Conservation (phyloP, 37 sponge, comb jelly and placozoan species). For the Hexactinellida sp. region DNA sequence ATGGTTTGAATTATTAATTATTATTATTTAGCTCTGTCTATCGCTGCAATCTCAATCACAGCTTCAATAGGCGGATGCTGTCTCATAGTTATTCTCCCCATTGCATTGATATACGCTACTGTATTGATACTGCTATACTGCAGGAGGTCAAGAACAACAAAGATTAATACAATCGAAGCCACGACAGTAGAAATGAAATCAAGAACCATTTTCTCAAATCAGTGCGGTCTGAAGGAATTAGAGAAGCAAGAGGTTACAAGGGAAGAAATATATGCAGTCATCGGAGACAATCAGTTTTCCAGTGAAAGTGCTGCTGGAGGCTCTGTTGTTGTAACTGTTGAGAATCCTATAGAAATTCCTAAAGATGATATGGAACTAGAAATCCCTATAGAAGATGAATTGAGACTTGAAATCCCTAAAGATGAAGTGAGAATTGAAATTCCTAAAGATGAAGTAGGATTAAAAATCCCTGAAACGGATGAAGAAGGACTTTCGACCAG, state of each 20-base stretch:
- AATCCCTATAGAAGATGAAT: too few relatives aligned
- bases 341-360: neutral
- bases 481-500: too few relatives aligned
- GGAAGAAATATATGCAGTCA: neutral
- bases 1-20: too few relatives aligned
- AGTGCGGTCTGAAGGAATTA: neutral
- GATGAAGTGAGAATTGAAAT: too few relatives aligned
- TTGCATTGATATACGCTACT: neutral
- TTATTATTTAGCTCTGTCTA: too few relatives aligned
- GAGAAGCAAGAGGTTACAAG: neutral
- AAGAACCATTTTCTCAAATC: neutral
- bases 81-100: neutral
- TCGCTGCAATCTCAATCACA: too few relatives aligned
- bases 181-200: neutral
- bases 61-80: neutral
- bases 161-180: neutral
- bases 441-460: too few relatives aligned
- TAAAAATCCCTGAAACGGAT: too few relatives aligned
- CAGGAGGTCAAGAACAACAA: neutral
- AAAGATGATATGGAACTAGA: too few relatives aligned
- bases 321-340: too few relatives aligned
- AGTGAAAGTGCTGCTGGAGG: neutral
- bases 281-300: neutral
- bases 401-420: too few relatives aligned
- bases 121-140: neutral